These are phyloP conservation scores for Napeogenes inachia DNA, from an alignment of 2,888 invertebrate genomes.

Conservation along the genomic window DNA sequence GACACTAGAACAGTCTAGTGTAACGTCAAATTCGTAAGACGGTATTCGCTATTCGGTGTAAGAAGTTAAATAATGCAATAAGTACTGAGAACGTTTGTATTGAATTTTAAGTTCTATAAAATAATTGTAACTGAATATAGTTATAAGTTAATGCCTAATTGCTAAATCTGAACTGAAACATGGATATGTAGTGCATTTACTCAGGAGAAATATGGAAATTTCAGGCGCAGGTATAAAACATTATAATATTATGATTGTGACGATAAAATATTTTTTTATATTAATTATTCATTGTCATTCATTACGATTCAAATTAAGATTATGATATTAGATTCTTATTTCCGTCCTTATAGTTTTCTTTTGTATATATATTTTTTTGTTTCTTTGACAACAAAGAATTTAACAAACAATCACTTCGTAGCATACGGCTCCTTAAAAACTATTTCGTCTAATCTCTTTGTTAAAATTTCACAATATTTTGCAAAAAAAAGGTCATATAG, in stretches of 20 bases:
- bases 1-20: background rate
- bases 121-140: conserved; percentile 1
- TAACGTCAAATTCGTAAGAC: background rate
- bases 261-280: no score
- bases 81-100: conserved; percentile 15
- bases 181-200: conserved; percentile 27
- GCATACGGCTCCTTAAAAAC: conserved; percentile 14
- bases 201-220: conserved; percentile 54
- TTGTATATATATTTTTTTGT: conserved; percentile 31
- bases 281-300: no score
- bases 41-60: conserved; percentile 4
- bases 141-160: background rate
- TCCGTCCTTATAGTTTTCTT: background rate
- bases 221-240: conserved; percentile 57
- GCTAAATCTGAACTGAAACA: conserved; percentile 15
- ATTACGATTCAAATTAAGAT: no score
- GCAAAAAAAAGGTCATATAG: background rate
- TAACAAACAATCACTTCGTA: conserved; percentile 34
- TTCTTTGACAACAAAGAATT: conserved; percentile 58
- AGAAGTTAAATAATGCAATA: conserved; percentile 20
- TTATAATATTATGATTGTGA: conserved; percentile 14
- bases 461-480: conserved; percentile 10
- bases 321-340: background rate
- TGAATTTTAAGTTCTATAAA: conserved; percentile 18
- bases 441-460: conserved; percentile 18